phyloP scores from a whole-genome alignment of 2,113 vertebrate species.

The Grantiella picta region DNA sequence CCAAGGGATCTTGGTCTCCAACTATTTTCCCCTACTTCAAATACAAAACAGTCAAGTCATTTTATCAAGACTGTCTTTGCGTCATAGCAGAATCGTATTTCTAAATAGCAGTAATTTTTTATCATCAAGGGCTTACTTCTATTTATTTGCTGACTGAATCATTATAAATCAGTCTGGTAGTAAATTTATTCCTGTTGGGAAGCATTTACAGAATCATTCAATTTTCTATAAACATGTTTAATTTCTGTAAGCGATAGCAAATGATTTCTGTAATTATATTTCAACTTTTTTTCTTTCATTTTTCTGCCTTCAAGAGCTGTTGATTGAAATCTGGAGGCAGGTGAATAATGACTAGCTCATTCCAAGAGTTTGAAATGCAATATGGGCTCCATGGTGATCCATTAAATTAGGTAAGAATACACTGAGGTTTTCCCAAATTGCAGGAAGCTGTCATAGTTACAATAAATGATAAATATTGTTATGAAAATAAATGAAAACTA shows the following conservation, averaged over 20 bases:
- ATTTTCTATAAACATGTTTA: constrained; percentile 1
- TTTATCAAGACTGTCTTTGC: background rate
- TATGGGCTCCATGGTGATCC: background rate
- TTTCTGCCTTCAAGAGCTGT: background rate
- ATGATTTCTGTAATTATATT: background rate
- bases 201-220: background rate
- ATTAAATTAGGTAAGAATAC: constrained; percentile 30
- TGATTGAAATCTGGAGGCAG: constrained; percentile 16
- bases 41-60: background rate
- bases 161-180: background rate
- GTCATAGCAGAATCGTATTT: background rate
- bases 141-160: background rate
- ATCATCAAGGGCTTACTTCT: background rate
- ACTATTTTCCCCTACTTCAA: background rate
- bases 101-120: background rate
- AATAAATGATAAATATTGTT: constrained; percentile 1
- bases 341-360: background rate
- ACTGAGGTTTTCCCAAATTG: background rate
- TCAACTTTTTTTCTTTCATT: background rate
- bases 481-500: constrained; percentile 13
- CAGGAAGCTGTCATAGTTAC: background rate
- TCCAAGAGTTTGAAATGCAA: background rate
- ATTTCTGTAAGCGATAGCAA: background rate
- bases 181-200: background rate
- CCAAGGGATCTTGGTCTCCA: background rate